A percentile compares a stretch with the other conserved stretches of the same genome.
Conservation (phyloP, 2,113 vertebrate genomes). For the Aleadryas rufinucha region DNA sequence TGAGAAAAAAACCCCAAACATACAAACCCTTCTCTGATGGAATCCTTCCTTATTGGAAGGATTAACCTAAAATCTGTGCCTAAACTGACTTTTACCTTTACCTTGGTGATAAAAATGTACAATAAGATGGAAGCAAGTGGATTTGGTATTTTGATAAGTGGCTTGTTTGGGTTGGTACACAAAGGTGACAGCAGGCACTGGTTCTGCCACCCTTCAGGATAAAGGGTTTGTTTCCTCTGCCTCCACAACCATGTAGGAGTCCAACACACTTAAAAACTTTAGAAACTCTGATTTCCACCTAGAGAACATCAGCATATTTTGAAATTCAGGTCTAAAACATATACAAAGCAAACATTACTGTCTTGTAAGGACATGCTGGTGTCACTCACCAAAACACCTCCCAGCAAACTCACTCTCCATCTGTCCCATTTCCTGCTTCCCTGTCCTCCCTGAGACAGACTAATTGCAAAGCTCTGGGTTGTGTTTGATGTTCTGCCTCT, state of each 20-base stretch:
- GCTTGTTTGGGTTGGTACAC: background rate
- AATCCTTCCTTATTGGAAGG: background rate
- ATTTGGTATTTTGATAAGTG: background rate
- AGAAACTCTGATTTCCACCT: background rate
- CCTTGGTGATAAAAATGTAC: background rate
- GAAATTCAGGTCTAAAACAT: background rate
- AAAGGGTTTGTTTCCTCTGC: background rate
- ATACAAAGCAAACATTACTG: background rate
- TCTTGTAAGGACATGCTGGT: background rate
- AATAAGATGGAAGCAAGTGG: background rate
- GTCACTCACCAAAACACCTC: background rate
- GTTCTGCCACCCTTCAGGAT: background rate
- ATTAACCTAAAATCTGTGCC: background rate
- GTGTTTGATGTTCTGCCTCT: background rate
- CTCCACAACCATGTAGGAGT: background rate
- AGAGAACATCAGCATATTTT: background rate
- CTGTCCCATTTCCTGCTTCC: background rate
- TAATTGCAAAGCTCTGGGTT: background rate
- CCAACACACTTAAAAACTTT: background rate
- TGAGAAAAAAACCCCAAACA: fast-evolving
- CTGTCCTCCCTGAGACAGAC: background rate
- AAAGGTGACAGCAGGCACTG: background rate
- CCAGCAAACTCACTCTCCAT: background rate
- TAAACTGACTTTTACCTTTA: background rate
- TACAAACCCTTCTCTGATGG: background rate